Evolutionary conservation across 2,888 invertebrate species (phyloP).

Genomic region (Drosophila gaucha): DNA sequence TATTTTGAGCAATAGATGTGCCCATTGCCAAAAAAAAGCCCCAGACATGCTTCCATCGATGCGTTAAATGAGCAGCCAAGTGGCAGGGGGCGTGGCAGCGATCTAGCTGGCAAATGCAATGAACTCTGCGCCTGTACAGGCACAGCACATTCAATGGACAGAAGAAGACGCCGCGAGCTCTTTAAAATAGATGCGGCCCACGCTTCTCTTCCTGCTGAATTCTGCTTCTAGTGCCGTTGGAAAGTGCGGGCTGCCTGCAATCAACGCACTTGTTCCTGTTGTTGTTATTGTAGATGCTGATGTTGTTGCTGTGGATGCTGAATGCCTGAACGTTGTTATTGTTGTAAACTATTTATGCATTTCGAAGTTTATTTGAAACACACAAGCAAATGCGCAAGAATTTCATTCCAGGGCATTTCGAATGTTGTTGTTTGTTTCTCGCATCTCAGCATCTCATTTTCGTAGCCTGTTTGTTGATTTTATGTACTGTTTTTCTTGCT

Average conservation of each 20-base stretch:
- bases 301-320: constrained; percentile 15
- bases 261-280: constrained; percentile 77
- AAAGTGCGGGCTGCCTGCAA: constrained; percentile 67
- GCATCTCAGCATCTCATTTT: constrained; percentile 32
- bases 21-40: constrained; percentile 40
- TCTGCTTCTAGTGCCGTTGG: constrained; percentile 15
- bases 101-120: constrained; percentile 48
- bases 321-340: constrained; percentile 55
- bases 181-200: constrained; percentile 65
- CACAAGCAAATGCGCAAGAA: constrained; percentile 47
- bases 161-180: constrained; percentile 52
- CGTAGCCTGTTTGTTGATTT: constrained; percentile 74
- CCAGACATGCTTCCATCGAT: constrained; percentile 40
- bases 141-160: constrained; percentile 27
- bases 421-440: constrained; percentile 30
- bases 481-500: constrained; percentile 77
- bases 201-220: constrained; percentile 39
- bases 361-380: constrained; percentile 78
- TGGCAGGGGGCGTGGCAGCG: background rate
- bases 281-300: constrained; percentile 32
- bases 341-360: constrained; percentile 79
- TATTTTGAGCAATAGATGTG: constrained; percentile 15
- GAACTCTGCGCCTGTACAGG: constrained; percentile 50
- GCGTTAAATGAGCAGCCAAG: constrained; percentile 54
- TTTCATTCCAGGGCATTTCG: constrained; percentile 59